Conservation (phyloP, 2,113 vertebrate species). For the Pygoscelis adeliae region DNA sequence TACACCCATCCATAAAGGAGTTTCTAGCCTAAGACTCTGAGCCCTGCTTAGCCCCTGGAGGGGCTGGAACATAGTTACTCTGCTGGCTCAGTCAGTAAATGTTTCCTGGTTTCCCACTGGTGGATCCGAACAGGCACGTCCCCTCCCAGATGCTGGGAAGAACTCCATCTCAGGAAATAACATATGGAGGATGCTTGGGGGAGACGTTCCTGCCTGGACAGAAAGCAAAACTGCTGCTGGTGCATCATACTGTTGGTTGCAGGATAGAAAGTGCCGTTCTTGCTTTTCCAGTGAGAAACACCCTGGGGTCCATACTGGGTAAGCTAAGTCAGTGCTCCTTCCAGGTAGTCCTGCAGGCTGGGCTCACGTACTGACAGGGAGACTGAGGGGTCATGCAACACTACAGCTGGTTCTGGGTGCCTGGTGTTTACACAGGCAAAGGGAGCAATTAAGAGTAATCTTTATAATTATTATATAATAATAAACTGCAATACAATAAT, state of each 20-base stretch:
- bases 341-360: background rate
- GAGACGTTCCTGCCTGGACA: background rate
- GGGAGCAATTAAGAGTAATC: background rate
- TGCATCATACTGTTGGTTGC: background rate
- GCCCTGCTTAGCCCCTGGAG: background rate
- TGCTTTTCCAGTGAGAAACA: background rate
- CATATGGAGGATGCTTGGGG: background rate
- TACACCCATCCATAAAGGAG: background rate
- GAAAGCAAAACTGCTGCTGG: background rate
- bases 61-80: background rate
- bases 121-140: background rate
- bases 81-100: background rate
- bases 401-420: background rate
- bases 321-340: background rate
- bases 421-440: background rate
- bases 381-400: background rate
- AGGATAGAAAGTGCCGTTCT: background rate
- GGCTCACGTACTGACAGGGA: background rate
- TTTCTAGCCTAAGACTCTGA: background rate
- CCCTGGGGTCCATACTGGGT: background rate
- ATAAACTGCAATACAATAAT: fast-evolving
- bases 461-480: background rate
- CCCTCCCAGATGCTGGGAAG: background rate
- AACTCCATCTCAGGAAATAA: background rate
- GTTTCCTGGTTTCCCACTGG: background rate